These are phyloP conservation scores for Sebastolobus altivelis DNA, from an alignment of 2,797 vertebrate species.

Conservation along the genomic window DNA sequence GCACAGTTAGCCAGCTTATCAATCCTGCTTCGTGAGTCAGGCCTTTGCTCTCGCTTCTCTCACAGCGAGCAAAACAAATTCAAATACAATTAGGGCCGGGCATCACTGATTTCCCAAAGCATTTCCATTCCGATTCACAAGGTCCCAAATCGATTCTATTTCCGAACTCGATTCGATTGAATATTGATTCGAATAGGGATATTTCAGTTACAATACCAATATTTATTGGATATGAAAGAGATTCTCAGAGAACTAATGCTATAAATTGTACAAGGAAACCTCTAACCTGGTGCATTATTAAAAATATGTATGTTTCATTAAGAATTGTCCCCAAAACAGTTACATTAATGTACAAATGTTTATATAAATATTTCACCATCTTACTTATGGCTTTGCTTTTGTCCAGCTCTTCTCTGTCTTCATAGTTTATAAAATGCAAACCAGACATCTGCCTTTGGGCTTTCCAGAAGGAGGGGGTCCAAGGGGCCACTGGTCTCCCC, in stretches of 20 bases:
- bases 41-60: constrained; percentile 35
- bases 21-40: constrained; percentile 65
- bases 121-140: background rate
- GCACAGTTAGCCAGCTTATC: constrained; percentile 72
- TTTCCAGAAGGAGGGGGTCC: background rate
- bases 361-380: background rate
- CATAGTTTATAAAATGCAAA: background rate
- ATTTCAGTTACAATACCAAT: too few relatives aligned
- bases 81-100: background rate
- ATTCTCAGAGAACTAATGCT: background rate
- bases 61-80: constrained; percentile 52
- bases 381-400: background rate
- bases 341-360: background rate
- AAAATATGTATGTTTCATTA: background rate
- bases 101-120: background rate
- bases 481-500: background rate
- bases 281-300: background rate
- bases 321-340: background rate
- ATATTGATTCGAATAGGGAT: background rate
- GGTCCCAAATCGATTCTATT: background rate
- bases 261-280: background rate
- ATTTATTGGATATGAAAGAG: background rate
- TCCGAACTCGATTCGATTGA: background rate
- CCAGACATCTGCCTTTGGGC: background rate
- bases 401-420: background rate